These are phyloP conservation scores for Poecilia wingei DNA, from an alignment of 2,797 vertebrate genomes.

Conservation along the genomic window DNA sequence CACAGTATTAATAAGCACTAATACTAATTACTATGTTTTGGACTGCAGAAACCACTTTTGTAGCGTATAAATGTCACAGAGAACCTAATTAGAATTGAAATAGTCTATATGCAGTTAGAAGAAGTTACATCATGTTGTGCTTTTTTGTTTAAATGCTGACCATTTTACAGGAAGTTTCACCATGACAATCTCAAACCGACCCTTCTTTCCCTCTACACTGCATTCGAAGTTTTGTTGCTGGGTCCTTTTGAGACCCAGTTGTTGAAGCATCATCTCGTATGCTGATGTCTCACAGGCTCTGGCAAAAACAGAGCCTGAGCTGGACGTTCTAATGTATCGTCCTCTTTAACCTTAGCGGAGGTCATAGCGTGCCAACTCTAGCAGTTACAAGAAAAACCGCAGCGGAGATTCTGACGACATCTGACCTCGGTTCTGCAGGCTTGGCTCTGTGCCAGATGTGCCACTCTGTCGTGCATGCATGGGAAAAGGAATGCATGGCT, in stretches of 20 bases:
- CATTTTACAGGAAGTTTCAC: background rate
- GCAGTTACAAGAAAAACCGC: conserved; percentile 6
- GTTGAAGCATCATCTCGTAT: conserved; percentile 6
- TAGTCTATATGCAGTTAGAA: background rate
- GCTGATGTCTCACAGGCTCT: conserved; percentile 25
- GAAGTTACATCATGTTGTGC: background rate
- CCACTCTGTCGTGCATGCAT: conserved; percentile 47
- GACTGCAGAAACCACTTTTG: background rate
- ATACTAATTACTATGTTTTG: background rate
- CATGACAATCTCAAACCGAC: background rate
- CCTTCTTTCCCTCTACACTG: background rate
- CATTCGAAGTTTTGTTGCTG: background rate
- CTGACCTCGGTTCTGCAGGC: conserved; percentile 57
- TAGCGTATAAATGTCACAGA: background rate
- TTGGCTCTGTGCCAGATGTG: conserved; percentile 62
- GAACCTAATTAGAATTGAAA: background rate
- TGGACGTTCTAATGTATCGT: conserved; percentile 2
- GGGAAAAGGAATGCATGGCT: conserved; percentile 67
- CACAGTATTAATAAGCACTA: too few species aligned
- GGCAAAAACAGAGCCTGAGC: conserved; percentile 34
- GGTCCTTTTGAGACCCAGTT: background rate
- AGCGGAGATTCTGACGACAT: conserved; percentile 55
- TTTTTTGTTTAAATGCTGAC: background rate
- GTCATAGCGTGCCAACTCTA: background rate
- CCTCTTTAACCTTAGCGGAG: background rate